Percentiles rank a stretch among this genome's conserved stretches.
Evolutionary conservation across 1,140 invertebrate species (phyloP).

Genomic region (Zelostemma sp.): DNA sequence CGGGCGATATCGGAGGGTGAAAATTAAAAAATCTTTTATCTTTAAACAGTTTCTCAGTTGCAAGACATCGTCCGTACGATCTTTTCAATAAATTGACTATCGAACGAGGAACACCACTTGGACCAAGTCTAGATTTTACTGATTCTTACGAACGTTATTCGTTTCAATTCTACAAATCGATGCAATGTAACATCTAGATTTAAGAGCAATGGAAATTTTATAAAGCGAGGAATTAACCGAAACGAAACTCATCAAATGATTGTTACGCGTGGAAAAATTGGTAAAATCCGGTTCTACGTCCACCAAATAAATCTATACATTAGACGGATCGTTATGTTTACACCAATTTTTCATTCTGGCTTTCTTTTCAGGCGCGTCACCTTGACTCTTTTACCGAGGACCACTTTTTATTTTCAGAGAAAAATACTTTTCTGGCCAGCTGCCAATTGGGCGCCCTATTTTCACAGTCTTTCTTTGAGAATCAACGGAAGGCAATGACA

Average conservation of each 20-base stretch:
- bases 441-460: slow-evolving; percentile 5
- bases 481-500: background rate
- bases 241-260: background rate
- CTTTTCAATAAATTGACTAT: background rate
- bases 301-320: slow-evolving; percentile 6
- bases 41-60: background rate
- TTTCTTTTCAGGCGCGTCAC: slow-evolving; percentile 9
- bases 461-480: background rate
- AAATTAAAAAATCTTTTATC: background rate
- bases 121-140: slow-evolving; percentile 11
- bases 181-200: background rate
- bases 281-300: slow-evolving; percentile 10
- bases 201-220: background rate
- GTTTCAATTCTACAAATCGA: background rate
- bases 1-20: background rate
- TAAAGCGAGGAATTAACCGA: background rate
- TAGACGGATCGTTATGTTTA: slow-evolving; percentile 5
- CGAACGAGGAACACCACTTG: background rate
- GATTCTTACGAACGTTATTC: background rate
- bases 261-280: slow-evolving; percentile 3
- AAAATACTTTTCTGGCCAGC: background rate
- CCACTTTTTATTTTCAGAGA: slow-evolving; percentile 10
- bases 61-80: background rate
- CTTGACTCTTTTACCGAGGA: background rate
- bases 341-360: background rate